Conservation (phyloP, 2,888 invertebrate genomes). For the Andrena hattorfiana region DNA sequence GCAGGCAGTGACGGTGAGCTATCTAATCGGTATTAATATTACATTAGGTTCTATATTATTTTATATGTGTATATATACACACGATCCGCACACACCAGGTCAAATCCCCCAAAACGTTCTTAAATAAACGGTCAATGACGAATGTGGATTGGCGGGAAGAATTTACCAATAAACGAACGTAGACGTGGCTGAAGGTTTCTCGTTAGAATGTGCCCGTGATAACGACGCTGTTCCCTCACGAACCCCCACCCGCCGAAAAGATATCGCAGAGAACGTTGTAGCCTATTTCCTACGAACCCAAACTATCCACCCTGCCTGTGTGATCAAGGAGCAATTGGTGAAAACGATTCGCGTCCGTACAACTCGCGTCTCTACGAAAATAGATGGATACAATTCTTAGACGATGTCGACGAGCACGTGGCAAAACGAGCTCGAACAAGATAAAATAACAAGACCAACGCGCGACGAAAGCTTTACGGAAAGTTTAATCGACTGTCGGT, state of each 20-base stretch:
- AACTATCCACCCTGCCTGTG: slow-evolving; percentile 16
- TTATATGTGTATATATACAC: slow-evolving; percentile 68
- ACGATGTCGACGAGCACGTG: slow-evolving; percentile 14
- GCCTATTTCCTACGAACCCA: not conserved
- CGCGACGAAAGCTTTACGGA: slow-evolving; percentile 19
- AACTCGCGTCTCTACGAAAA: slow-evolving; percentile 43
- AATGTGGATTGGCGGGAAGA: slow-evolving; percentile 27
- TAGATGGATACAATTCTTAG: slow-evolving; percentile 42
- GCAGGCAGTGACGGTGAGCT: slow-evolving; percentile 71
- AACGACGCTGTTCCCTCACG: not conserved
- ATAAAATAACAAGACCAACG: slow-evolving; percentile 10
- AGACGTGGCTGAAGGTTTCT: slow-evolving; percentile 15
- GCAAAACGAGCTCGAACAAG: slow-evolving; percentile 36
- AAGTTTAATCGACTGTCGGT: slow-evolving; percentile 23
- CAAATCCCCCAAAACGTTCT: slow-evolving; percentile 40
- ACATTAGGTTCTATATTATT: slow-evolving; percentile 63
- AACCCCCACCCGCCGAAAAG: not conserved
- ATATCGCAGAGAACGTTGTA: slow-evolving; percentile 15
- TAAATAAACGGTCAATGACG: slow-evolving; percentile 31
- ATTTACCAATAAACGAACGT: slow-evolving; percentile 1
- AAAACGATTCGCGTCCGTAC: slow-evolving; percentile 38
- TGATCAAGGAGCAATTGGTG: slow-evolving; percentile 32
- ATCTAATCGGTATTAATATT: slow-evolving; percentile 69
- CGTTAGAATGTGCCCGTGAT: no score
- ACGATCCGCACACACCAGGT: slow-evolving; percentile 69